These are phyloP conservation scores for Polyommatus icarus DNA, from an alignment of 2,888 invertebrate species.

Conservation along the genomic window DNA sequence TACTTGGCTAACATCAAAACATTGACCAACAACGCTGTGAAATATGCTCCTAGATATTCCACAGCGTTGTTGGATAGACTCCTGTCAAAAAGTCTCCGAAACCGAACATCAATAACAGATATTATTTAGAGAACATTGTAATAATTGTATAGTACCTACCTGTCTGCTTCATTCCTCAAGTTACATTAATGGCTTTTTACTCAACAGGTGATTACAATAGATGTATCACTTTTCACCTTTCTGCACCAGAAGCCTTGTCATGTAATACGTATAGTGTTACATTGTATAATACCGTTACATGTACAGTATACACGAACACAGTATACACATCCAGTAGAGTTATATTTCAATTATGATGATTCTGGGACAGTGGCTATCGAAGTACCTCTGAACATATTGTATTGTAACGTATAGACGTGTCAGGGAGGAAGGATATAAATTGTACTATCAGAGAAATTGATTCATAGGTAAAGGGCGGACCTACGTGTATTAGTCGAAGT, in stretches of 20 bases:
- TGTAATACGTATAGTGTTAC: not conserved
- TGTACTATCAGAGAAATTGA: too few relatives aligned
- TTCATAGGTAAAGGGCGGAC: too few relatives aligned
- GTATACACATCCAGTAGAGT: not conserved
- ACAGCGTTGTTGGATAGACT: too few relatives aligned
- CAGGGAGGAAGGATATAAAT: too few relatives aligned
- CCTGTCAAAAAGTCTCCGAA: too few relatives aligned
- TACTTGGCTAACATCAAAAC: too few relatives aligned
- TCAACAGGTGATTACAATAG: not conserved
- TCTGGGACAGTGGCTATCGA: not conserved
- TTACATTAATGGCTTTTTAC: not conserved
- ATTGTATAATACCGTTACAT: slow-evolving; percentile 3
- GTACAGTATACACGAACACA: not conserved
- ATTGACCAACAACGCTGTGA: too few relatives aligned
- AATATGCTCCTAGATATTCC: too few relatives aligned
- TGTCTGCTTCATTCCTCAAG: not conserved
- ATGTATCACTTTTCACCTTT: not conserved
- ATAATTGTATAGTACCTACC: not conserved
- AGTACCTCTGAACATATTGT: too few relatives aligned
- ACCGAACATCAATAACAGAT: too few relatives aligned
- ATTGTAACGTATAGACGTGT: too few relatives aligned
- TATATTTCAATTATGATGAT: not conserved
- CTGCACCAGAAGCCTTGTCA: not conserved
- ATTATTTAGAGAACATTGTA: not conserved
- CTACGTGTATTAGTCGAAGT: too few relatives aligned